phyloP scores from a whole-genome alignment of 2,797 vertebrate genomes.

The Urocyon cinereoargenteus region DNA sequence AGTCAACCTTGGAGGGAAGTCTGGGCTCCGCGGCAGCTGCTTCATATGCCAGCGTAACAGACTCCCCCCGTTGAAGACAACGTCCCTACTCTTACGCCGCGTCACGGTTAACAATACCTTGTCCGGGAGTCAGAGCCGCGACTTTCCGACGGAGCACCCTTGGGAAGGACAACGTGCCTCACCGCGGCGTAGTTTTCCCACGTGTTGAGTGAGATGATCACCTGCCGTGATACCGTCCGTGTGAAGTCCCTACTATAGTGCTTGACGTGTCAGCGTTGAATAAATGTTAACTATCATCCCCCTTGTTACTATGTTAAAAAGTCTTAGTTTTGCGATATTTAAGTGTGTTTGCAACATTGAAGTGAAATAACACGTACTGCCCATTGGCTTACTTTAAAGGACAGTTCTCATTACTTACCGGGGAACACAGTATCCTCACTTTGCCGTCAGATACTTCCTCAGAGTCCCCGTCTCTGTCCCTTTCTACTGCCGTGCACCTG shows the following conservation, averaged over 20 bases:
- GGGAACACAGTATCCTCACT: not conserved
- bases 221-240: not conserved
- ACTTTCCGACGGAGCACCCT: not conserved
- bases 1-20: slow-evolving; percentile 19
- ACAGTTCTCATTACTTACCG: not conserved
- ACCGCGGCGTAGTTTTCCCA: not conserved
- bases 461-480: not conserved
- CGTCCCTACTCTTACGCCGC: not conserved
- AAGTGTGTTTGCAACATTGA: not conserved
- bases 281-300: not conserved
- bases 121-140: not conserved
- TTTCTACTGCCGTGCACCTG: not conserved
- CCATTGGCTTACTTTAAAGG: not conserved
- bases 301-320: not conserved
- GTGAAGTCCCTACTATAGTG: not conserved
- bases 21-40: not conserved
- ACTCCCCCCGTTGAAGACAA: not conserved
- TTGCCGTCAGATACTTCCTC: not conserved
- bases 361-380: not conserved
- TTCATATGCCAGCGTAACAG: not conserved
- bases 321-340: slow-evolving; percentile 3
- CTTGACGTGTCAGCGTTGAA: not conserved
- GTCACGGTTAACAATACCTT: not conserved
- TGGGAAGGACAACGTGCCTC: not conserved
- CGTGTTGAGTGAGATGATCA: not conserved